phyloP scores from a whole-genome alignment of 2,113 vertebrate genomes.

The Dissostichus mawsoni region DNA sequence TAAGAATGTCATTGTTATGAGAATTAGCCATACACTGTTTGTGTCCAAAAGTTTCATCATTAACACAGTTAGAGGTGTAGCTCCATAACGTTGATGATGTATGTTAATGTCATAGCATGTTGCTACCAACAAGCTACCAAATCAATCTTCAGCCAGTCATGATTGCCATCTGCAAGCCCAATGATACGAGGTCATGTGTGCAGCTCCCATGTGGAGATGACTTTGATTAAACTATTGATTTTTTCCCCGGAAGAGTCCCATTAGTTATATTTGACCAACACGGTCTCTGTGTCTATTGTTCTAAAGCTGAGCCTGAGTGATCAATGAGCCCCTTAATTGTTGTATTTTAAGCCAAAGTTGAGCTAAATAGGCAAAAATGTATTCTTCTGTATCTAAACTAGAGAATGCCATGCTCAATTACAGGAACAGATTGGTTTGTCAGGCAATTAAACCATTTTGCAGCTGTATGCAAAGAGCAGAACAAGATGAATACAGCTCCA shows the following conservation, averaged over 20 bases:
- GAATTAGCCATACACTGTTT: background rate
- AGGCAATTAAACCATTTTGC: background rate
- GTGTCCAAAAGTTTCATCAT: background rate
- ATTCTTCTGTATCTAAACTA: slow-evolving; percentile 40
- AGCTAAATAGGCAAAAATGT: slow-evolving; percentile 37
- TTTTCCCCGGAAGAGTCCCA: slow-evolving; percentile 27
- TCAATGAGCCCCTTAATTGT: background rate
- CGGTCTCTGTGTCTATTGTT: slow-evolving; percentile 36
- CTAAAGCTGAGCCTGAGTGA: slow-evolving; percentile 10
- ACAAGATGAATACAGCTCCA: background rate
- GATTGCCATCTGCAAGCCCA: slow-evolving; percentile 22
- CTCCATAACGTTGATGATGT: background rate
- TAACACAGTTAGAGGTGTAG: background rate
- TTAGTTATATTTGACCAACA: slow-evolving; percentile 25
- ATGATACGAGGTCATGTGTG: slow-evolving; percentile 24
- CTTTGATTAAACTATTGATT: slow-evolving; percentile 69
- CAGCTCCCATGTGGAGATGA: slow-evolving; percentile 41
- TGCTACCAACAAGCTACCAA: background rate
- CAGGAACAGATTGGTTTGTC: slow-evolving; percentile 50
- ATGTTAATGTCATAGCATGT: too few species aligned
- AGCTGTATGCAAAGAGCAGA: slow-evolving; percentile 18
- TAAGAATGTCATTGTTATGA: too few species aligned
- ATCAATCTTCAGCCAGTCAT: slow-evolving; percentile 47
- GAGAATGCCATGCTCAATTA: slow-evolving; percentile 20
- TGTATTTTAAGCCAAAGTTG: slow-evolving; percentile 27